phyloP scores from a whole-genome alignment of 2,113 vertebrate genomes.

The Dipodomys merriami region DNA sequence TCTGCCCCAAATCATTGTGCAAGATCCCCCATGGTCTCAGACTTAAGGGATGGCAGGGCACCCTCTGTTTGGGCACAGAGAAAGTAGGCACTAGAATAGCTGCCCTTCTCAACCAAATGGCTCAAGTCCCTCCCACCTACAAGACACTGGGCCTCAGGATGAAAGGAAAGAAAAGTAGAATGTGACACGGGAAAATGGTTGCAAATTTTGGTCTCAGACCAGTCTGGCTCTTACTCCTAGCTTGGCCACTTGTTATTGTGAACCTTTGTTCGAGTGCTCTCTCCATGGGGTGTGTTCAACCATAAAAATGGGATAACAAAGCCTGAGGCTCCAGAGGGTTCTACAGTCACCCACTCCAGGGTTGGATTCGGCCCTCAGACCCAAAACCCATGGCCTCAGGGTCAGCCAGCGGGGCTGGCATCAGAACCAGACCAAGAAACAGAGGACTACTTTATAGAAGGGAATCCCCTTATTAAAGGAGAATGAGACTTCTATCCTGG shows the following conservation, averaged over 20 bases:
- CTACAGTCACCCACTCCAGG: background rate
- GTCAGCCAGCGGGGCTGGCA: background rate
- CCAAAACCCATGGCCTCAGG: background rate
- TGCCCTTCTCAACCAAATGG: background rate
- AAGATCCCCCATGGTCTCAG: background rate
- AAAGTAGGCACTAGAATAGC: background rate
- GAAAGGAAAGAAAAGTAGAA: background rate
- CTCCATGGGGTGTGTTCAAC: background rate
- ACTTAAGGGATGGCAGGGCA: background rate
- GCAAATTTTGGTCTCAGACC: background rate
- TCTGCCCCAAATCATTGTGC: background rate
- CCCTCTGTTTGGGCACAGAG: background rate
- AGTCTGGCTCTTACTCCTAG: background rate
- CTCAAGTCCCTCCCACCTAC: background rate
- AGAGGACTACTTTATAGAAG: background rate
- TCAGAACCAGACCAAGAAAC: background rate
- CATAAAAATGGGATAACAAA: background rate
- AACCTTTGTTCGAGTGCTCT: slow-evolving; percentile 13
- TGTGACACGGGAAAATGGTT: background rate
- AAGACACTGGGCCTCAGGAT: background rate
- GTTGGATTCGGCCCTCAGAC: background rate
- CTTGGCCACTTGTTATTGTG: background rate
- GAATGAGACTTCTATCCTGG: background rate
- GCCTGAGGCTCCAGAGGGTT: background rate
- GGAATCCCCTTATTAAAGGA: background rate